These are phyloP conservation scores for Rissa tridactyla DNA, from an alignment of 2,113 vertebrate genomes.

Conservation along the genomic window DNA sequence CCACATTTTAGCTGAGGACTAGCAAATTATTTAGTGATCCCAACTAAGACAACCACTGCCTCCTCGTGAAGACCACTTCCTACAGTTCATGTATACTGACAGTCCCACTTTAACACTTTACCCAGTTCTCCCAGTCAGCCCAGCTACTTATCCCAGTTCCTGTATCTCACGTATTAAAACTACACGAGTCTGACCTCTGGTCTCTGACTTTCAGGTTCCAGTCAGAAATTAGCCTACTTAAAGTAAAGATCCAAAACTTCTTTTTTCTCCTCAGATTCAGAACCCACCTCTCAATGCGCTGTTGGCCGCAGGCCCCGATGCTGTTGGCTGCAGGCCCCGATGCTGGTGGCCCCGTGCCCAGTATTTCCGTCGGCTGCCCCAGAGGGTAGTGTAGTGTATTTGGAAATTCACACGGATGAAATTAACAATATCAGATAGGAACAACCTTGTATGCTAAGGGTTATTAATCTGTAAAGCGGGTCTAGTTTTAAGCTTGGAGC, in stretches of 20 bases:
- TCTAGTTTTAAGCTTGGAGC: not conserved
- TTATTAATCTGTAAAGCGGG: not conserved
- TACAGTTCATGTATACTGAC: not conserved
- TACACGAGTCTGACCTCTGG: rapidly evolving
- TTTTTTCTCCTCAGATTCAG: not conserved
- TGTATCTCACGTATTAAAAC: not conserved
- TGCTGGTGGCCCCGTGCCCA: rapidly evolving
- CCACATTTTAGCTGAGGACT: not conserved
- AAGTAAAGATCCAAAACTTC: not conserved
- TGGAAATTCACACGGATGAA: not conserved
- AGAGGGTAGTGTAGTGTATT: not conserved
- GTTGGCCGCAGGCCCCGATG: not conserved
- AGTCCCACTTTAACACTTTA: not conserved
- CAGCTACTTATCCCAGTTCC: not conserved
- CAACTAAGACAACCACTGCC: not conserved
- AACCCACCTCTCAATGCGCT: rapidly evolving
- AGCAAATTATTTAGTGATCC: not conserved
- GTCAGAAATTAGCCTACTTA: not conserved
- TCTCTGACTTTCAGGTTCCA: not conserved
- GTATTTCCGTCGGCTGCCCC: not conserved
- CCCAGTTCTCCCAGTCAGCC: not conserved
- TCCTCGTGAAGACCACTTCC: not conserved
- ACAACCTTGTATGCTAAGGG: not conserved
- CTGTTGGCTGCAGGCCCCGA: rapidly evolving
- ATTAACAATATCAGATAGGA: rapidly evolving